A percentile compares a stretch with the other conserved stretches of the same genome.
These are phyloP conservation scores for Acleris holmiana DNA, from an alignment of 2,888 invertebrate genomes.

Conservation along the genomic window DNA sequence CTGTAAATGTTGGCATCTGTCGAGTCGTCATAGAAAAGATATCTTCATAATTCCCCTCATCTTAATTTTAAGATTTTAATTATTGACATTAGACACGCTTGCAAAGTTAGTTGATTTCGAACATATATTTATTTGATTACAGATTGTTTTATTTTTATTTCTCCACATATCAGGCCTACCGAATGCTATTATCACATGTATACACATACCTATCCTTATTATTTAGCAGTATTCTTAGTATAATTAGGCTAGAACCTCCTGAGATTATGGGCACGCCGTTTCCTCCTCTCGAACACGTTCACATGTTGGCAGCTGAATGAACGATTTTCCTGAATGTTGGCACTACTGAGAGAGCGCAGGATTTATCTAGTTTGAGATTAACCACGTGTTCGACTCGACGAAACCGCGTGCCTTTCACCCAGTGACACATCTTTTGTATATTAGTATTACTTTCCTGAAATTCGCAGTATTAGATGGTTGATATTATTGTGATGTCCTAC, in stretches of 20 bases:
- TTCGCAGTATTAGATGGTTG: conserved; percentile 79
- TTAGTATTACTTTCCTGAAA: conserved; percentile 70
- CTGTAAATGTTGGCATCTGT: too few species aligned
- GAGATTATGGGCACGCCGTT: conserved; percentile 63
- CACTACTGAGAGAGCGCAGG: not conserved
- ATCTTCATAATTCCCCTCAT: not conserved
- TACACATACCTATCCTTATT: conserved; percentile 70
- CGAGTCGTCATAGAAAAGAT: too few species aligned
- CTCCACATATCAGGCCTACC: conserved; percentile 66
- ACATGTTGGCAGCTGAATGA: too few species aligned
- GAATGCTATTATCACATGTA: conserved; percentile 74
- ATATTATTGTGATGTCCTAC: conserved; percentile 69
- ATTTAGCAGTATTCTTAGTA: conserved; percentile 79
- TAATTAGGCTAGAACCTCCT: conserved; percentile 79
- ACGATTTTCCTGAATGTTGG: not conserved
- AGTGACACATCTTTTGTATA: conserved; percentile 78
- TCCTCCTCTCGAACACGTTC: conserved; percentile 35
- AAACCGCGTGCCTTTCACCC: conserved; percentile 50
- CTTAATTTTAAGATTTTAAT: not conserved
- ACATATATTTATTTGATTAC: conserved; percentile 22
- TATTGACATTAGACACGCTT: conserved; percentile 19
- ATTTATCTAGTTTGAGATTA: not conserved
- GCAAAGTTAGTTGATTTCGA: conserved; percentile 14
- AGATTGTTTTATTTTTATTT: conserved; percentile 26
- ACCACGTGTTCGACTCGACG: conserved; percentile 37